A percentile compares a stretch with the other conserved stretches of the same genome.
Evolutionary conservation across 2,797 vertebrate genomes (phyloP).

Genomic region (Erethizon dorsatum): DNA sequence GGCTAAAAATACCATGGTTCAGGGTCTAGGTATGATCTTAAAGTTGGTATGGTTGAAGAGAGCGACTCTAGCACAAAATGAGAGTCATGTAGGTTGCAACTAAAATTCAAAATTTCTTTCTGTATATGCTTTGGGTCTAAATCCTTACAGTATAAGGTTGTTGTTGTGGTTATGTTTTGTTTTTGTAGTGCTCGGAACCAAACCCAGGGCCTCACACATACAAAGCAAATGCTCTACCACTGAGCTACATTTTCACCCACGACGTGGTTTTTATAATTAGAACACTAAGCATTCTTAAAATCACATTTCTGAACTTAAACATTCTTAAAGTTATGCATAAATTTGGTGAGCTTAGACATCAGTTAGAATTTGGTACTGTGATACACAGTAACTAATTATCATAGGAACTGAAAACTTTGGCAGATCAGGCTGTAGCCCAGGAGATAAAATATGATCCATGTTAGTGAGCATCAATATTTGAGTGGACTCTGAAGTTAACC

Average conservation of each 20-base stretch:
- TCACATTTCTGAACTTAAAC: neutral
- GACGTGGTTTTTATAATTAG: conserved; percentile 5
- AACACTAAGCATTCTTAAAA: conserved; percentile 41
- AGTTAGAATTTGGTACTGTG: conserved; percentile 15
- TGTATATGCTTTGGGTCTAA: neutral
- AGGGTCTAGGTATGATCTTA: neutral
- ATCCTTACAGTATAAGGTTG: neutral
- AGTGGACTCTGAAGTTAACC: conserved; percentile 71
- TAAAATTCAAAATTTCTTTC: neutral
- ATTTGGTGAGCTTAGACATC: neutral
- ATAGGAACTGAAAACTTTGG: conserved; percentile 49
- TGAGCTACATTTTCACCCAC: neutral
- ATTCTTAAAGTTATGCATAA: conserved; percentile 52
- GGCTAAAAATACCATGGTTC: neutral
- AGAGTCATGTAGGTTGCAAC: neutral
- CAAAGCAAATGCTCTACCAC: neutral
- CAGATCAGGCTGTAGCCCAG: neutral
- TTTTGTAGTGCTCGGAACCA: neutral
- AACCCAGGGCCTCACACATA: neutral
- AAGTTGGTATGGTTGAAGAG: neutral
- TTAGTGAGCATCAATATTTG: conserved; percentile 41
- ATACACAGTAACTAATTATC: conserved; percentile 62
- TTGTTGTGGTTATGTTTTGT: neutral
- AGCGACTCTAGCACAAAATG: neutral
- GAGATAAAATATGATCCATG: conserved; percentile 13